Evolutionary conservation across 2,888 invertebrate genomes (phyloP).

Genomic region (Eupeodes luniger): DNA sequence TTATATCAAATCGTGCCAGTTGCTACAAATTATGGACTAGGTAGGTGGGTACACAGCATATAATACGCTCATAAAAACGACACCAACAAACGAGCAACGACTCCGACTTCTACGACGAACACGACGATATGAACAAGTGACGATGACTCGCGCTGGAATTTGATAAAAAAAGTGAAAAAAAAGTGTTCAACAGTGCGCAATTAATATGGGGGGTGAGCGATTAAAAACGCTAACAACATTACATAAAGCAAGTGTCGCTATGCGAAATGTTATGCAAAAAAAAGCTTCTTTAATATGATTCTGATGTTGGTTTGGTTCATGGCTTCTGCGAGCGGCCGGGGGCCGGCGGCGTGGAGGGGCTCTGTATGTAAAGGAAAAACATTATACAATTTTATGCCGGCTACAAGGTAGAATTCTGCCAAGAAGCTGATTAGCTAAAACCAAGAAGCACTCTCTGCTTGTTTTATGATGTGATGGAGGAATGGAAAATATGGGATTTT

Average conservation of each 20-base stretch:
- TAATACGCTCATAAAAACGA: slow-evolving; percentile 37
- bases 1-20: slow-evolving; percentile 70
- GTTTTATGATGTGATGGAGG: not conserved
- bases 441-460: not conserved
- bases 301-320: slow-evolving; percentile 5
- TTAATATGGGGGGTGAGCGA: slow-evolving; percentile 22
- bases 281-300: slow-evolving; percentile 10
- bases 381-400: slow-evolving; percentile 22
- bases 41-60: not conserved
- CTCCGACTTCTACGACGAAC: not conserved
- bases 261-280: slow-evolving; percentile 9
- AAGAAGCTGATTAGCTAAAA: slow-evolving; percentile 35
- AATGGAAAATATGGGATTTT: slow-evolving; percentile 38
- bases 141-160: slow-evolving; percentile 31
- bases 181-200: slow-evolving; percentile 36
- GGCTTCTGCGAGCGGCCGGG: not conserved
- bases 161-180: slow-evolving; percentile 33
- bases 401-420: not conserved
- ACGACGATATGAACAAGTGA: not conserved
- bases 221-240: slow-evolving; percentile 41
- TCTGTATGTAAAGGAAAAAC: slow-evolving; percentile 1
- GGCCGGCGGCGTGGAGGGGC: not conserved
- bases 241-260: not conserved
- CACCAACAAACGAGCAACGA: slow-evolving; percentile 2
- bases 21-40: slow-evolving; percentile 60